These are phyloP conservation scores for Pleuronectes platessa DNA, from an alignment of 2,113 vertebrate genomes.

Conservation along the genomic window DNA sequence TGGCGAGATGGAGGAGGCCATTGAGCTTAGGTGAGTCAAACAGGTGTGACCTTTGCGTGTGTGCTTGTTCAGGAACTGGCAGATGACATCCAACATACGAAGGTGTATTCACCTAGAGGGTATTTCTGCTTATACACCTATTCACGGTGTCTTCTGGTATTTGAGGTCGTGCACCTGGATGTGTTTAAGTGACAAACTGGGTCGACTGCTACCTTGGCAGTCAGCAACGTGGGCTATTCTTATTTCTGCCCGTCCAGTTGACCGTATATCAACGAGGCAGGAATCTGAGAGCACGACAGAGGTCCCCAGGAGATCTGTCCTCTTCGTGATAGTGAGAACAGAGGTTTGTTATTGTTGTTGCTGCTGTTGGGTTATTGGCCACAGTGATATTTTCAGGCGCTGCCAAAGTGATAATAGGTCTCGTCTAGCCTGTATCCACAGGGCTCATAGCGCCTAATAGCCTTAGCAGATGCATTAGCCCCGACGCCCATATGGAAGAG, in stretches of 20 bases:
- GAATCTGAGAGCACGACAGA: not conserved
- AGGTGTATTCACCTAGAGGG: not conserved
- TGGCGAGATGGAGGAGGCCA: constrained; percentile 78
- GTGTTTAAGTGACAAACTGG: constrained; percentile 55
- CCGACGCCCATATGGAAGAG: constrained; percentile 75
- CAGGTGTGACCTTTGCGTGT: constrained; percentile 6
- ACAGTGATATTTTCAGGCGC: constrained; percentile 41
- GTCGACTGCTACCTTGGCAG: constrained; percentile 47
- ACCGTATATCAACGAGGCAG: constrained; percentile 48
- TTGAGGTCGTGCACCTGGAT: constrained; percentile 22
- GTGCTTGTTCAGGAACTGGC: not conserved
- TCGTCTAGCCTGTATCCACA: constrained; percentile 50
- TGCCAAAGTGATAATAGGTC: constrained; percentile 63
- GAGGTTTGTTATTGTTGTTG: constrained; percentile 12
- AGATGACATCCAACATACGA: not conserved
- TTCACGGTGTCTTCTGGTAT: not conserved
- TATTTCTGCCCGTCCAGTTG: constrained; percentile 43
- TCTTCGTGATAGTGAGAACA: not conserved
- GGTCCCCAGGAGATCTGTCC: constrained; percentile 24
- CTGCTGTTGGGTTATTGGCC: constrained; percentile 45
- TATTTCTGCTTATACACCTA: not conserved
- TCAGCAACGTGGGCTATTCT: constrained; percentile 36
- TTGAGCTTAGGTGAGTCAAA: constrained; percentile 80
- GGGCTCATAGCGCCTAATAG: constrained; percentile 74
- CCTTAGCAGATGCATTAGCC: constrained; percentile 75